Conservation (phyloP, 2,113 vertebrate genomes). For the Sakesphorus luctuosus region DNA sequence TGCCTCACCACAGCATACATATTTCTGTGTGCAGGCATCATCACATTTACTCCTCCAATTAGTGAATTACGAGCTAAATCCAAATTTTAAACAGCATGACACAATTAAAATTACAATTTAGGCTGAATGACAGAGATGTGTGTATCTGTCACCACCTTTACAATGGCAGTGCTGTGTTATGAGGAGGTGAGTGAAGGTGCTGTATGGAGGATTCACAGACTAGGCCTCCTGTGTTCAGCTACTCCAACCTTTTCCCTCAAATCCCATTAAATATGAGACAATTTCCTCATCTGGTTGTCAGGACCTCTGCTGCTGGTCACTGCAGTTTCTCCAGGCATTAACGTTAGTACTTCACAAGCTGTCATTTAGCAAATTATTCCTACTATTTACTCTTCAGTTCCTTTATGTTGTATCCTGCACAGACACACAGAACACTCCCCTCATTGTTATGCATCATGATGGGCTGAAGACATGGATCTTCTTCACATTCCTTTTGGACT, state of each 20-base stretch:
- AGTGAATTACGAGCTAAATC: background rate
- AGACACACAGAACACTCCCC: background rate
- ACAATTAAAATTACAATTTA: background rate
- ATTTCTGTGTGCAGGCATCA: background rate
- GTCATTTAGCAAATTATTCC: background rate
- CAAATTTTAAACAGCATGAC: background rate
- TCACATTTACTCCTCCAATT: background rate
- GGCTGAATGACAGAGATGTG: background rate
- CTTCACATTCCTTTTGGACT: background rate
- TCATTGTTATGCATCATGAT: background rate
- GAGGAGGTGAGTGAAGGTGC: background rate
- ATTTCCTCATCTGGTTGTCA: background rate
- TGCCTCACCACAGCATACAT: background rate
- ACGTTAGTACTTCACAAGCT: background rate
- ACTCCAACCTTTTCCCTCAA: background rate
- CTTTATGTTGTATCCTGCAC: background rate
- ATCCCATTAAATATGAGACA: background rate
- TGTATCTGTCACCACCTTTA: background rate
- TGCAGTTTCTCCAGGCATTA: background rate
- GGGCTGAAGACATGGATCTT: background rate
- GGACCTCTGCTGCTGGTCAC: background rate
- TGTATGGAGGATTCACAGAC: background rate
- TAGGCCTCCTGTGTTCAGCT: background rate
- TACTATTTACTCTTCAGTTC: background rate
- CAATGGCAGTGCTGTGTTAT: background rate